These are phyloP conservation scores for Epirrhoe tristata DNA, from an alignment of 2,888 invertebrate species.

Conservation along the genomic window DNA sequence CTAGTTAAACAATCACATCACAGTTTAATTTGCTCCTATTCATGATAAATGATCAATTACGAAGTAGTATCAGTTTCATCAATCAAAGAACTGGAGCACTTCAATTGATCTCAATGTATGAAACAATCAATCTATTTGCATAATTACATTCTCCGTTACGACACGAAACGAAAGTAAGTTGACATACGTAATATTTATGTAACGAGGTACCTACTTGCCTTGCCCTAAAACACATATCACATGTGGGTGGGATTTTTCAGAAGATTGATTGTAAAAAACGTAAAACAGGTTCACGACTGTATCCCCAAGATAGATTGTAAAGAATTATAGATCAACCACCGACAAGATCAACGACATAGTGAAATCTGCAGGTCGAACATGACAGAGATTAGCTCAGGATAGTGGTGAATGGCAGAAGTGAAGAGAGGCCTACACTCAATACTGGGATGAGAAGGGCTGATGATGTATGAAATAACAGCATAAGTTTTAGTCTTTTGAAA, in stretches of 20 bases:
- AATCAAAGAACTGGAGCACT: slow-evolving; percentile 30
- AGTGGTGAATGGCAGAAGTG: too few species aligned
- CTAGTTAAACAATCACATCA: neutral
- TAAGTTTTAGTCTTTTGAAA: too few species aligned
- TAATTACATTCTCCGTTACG: slow-evolving; percentile 42
- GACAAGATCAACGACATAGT: too few species aligned
- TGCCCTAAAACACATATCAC: slow-evolving; percentile 19
- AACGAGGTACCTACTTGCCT: slow-evolving; percentile 40
- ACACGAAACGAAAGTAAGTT: slow-evolving; percentile 44
- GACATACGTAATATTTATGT: slow-evolving; percentile 54
- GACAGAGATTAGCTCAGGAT: too few species aligned
- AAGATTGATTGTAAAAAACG: too few species aligned
- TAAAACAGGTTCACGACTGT: too few species aligned
- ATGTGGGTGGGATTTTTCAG: neutral
- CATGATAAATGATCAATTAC: slow-evolving; percentile 18
- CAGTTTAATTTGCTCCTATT: neutral
- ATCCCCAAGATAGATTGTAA: too few species aligned
- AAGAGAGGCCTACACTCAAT: too few species aligned
- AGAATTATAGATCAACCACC: too few species aligned
- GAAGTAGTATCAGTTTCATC: slow-evolving; percentile 28
- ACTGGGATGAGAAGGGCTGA: too few species aligned
- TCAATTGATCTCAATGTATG: slow-evolving; percentile 34
- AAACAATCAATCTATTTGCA: slow-evolving; percentile 48
- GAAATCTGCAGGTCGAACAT: too few species aligned
- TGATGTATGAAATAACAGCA: too few species aligned